Evolutionary conservation across 2,888 invertebrate genomes (phyloP).

Genomic region (Mythimna ferrago): DNA sequence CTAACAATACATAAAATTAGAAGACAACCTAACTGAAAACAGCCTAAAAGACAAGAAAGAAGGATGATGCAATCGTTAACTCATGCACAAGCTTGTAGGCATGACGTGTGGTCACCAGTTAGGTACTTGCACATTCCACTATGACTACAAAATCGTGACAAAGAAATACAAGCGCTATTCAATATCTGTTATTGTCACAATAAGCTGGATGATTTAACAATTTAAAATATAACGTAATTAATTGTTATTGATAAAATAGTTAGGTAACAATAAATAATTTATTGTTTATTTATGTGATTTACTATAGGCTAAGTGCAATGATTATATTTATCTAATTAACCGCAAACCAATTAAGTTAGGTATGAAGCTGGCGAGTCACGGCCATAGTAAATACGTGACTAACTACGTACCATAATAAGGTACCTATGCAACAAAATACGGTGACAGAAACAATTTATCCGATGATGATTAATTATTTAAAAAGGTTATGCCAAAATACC

Average conservation of each 20-base stretch:
- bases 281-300: slow-evolving; percentile 25
- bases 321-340: slow-evolving; percentile 54
- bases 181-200: slow-evolving; percentile 10
- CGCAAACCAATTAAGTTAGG: slow-evolving; percentile 35
- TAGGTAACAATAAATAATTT: background rate
- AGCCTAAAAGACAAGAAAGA: background rate
- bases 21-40: background rate
- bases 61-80: background rate
- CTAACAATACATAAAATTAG: background rate
- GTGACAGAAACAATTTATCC: background rate
- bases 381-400: slow-evolving; percentile 17
- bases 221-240: slow-evolving; percentile 37
- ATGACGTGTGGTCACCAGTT: background rate
- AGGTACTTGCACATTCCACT: background rate
- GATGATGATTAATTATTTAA: background rate
- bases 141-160: background rate
- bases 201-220: slow-evolving; percentile 4
- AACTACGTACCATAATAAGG: background rate
- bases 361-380: slow-evolving; percentile 25
- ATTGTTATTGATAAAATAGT: slow-evolving; percentile 40
- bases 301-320: slow-evolving; percentile 7
- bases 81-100: background rate
- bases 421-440: background rate
- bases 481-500: too few relatives aligned
- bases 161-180: slow-evolving; percentile 12